Evolutionary conservation across 2,888 invertebrate species (phyloP).

Genomic region (Andrena flavipes): DNA sequence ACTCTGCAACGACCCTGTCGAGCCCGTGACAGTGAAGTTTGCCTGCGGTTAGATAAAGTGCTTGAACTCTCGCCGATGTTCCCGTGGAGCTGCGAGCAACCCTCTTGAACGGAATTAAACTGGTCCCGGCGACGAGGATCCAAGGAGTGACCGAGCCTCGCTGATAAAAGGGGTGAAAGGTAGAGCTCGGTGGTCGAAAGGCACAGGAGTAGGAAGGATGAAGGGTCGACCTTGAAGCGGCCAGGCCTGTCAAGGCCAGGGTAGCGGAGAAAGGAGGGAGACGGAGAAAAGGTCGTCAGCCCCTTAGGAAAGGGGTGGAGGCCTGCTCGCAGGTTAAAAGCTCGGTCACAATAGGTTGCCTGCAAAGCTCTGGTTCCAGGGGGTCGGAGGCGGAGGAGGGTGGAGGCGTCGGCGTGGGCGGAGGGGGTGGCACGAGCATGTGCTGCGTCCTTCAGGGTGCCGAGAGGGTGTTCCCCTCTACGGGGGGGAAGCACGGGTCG

Average conservation of each 20-base stretch:
- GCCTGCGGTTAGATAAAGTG: neutral
- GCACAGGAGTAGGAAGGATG: constrained; percentile 57
- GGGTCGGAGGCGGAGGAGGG: constrained; percentile 75
- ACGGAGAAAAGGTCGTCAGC: constrained; percentile 70
- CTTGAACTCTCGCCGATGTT: neutral
- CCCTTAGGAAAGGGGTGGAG: constrained; percentile 72
- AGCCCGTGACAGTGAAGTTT: neutral
- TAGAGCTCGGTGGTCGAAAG: neutral
- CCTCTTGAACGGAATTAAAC: neutral
- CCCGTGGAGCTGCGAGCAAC: neutral
- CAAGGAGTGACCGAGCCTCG: neutral
- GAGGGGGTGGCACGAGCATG: constrained; percentile 78
- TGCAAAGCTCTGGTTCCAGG: constrained; percentile 81
- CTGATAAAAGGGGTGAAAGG: too few relatives aligned
- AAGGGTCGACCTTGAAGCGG: constrained; percentile 64
- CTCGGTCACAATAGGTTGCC: constrained; percentile 82
- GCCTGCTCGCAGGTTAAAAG: constrained; percentile 76
- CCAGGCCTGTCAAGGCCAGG: constrained; percentile 55
- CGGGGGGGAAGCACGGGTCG: constrained; percentile 75
- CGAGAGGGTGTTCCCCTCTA: constrained; percentile 81
- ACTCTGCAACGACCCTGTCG: neutral
- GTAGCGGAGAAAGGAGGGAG: neutral
- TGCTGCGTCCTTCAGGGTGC: constrained; percentile 83
- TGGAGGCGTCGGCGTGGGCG: constrained; percentile 66
- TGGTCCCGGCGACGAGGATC: neutral